phyloP scores from a whole-genome alignment of 2,113 vertebrate genomes.

The Pyxicephalus adspersus region DNA sequence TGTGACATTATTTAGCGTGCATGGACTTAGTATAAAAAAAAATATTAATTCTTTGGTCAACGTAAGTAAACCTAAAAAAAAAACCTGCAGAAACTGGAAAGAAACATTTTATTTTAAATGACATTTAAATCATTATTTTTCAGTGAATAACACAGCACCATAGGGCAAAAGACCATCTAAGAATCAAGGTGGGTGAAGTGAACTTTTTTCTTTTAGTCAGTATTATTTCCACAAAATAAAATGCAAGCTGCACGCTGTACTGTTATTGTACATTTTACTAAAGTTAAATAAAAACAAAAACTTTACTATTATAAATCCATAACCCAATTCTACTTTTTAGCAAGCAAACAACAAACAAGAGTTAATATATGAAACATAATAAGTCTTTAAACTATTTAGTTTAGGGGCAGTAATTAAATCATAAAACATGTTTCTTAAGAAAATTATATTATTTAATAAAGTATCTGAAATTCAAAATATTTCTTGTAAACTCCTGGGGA shows the following conservation, averaged over 20 bases:
- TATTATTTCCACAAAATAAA: neutral
- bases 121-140: too few species aligned
- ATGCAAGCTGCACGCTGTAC: too few species aligned
- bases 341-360: slow-evolving; percentile 18
- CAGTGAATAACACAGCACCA: too few species aligned
- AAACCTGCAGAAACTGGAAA: too few species aligned
- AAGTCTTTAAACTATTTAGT: slow-evolving; percentile 22
- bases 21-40: too few species aligned
- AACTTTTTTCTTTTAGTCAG: neutral
- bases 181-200: neutral
- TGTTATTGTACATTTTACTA: neutral
- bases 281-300: neutral
- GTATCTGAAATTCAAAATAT: slow-evolving; percentile 24
- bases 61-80: too few species aligned
- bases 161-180: neutral
- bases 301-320: neutral
- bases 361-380: slow-evolving; percentile 5
- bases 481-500: slow-evolving; percentile 28
- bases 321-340: neutral
- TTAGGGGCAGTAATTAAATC: slow-evolving; percentile 36
- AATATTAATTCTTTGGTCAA: too few species aligned
- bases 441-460: slow-evolving; percentile 33
- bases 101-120: too few species aligned
- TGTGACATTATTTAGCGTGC: too few species aligned
- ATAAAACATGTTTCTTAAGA: slow-evolving; percentile 16